phyloP scores from a whole-genome alignment of 2,113 vertebrate species.

The Merops nubicus region DNA sequence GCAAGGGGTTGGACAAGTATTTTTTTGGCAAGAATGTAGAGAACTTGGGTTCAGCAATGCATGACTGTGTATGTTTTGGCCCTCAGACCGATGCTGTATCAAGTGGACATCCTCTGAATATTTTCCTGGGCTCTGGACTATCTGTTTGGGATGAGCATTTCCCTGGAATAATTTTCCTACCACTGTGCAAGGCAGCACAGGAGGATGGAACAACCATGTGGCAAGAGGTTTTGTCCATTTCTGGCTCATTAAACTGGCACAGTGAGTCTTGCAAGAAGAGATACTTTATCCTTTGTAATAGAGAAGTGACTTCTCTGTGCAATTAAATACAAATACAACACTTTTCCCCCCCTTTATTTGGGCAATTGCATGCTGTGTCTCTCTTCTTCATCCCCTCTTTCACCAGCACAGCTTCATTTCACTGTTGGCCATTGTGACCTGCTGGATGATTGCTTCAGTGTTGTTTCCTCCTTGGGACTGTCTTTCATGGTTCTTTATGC shows the following conservation, averaged over 20 bases:
- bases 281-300: not conserved
- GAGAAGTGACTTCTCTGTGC: not conserved
- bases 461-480: not conserved
- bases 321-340: not conserved
- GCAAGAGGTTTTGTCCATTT: not conserved
- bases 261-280: not conserved
- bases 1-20: not conserved
- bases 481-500: not conserved
- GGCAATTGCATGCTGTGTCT: not conserved
- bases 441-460: not conserved
- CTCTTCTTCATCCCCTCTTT: not conserved
- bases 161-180: not conserved
- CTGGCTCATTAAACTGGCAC: not conserved
- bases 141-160: rapidly evolving
- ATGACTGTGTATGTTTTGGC: not conserved
- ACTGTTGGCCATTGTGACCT: not conserved
- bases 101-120: not conserved
- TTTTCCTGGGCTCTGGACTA: not conserved
- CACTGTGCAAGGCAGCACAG: not conserved
- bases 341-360: not conserved
- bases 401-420: not conserved
- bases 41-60: not conserved
- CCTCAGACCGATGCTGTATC: not conserved
- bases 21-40: not conserved
- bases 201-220: not conserved